Conservation (phyloP, 2,113 vertebrate genomes). For the Zosterops borbonicus region DNA sequence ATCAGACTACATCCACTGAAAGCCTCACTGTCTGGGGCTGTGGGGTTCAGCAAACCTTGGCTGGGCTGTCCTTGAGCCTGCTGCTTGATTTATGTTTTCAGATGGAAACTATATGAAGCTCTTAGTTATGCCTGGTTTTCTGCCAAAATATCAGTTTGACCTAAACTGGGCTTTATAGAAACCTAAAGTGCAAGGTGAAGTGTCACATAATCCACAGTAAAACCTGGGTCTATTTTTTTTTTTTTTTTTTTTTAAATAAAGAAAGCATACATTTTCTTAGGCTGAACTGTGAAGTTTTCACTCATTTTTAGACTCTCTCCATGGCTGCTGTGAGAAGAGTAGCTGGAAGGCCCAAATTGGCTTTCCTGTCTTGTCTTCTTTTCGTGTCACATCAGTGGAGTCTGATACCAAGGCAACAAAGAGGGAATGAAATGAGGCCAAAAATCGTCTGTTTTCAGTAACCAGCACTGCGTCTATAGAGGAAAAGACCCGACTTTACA, state of each 20-base stretch:
- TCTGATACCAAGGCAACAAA: constrained; percentile 10
- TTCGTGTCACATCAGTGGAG: not conserved
- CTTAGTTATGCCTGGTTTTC: constrained; percentile 62
- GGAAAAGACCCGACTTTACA: not conserved
- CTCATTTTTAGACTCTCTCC: not conserved
- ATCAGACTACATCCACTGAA: constrained; percentile 53
- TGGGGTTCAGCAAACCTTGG: constrained; percentile 42
- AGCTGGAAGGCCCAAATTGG: not conserved
- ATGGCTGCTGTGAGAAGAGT: not conserved
- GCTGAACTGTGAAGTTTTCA: not conserved
- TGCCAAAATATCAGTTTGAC: constrained; percentile 59
- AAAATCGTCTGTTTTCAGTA: not conserved
- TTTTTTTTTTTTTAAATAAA: not conserved
- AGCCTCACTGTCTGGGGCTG: constrained; percentile 51
- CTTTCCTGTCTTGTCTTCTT: not conserved
- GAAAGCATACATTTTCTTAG: not conserved
- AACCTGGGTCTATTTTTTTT: not conserved
- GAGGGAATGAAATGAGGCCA: not conserved
- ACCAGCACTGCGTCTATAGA: not conserved
- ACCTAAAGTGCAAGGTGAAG: constrained; percentile 46
- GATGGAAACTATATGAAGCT: constrained; percentile 63
- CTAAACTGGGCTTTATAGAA: constrained; percentile 42
- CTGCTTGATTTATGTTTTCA: constrained; percentile 67
- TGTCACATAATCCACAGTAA: constrained; percentile 19
- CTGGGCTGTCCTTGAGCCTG: constrained; percentile 20